Evolutionary conservation across 1,140 invertebrate genomes (phyloP), one percentile per base, ranked within the genome.

Genomic region (Anadara kagoshimensis): DNA sequence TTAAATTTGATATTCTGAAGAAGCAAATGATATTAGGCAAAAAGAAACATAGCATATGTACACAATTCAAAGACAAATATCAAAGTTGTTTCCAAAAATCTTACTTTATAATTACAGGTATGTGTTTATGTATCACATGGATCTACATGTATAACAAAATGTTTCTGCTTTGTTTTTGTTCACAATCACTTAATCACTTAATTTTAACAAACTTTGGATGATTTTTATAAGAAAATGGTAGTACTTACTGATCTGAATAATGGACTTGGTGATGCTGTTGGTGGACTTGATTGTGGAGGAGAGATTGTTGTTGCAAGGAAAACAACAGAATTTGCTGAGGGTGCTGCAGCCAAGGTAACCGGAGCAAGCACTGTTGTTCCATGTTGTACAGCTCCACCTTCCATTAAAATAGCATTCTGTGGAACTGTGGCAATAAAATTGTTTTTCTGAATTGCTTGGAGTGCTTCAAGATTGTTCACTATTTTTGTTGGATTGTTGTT

Each of bases 311-410:
- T 73, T 16, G 70, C 66, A 58, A 83, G 56, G 12, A 78, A 65
- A 59, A 83, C 71, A 11, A 78, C 68, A 10, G 71, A 67, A 56
- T 72, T 78, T 51, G 49, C 73, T 26, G 57, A 72, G 16, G 78
- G 64, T 18, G 75, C 68, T n/a, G 75, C 51, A 64, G 70, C 67
- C 47, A 84, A 57, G 26, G 79, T 73, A 24, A 85, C 82, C 4
- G 82, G 80, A 18, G 83, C 68, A n/a, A 86, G 67, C 44, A 86
- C 78, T 2, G 83, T 68, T 29, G 73, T 69, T 8, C 79, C 81
- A n/a, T 73, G 72, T 63, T 83, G 73, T 49, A 78, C 61, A 44
- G 67, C 69, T 58, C 45, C 62, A 36, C 80, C 69, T 44, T 86
- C 83, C 1, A 86, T 72, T 41, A 83, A 73, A 36, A 36, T 36